These are phyloP conservation scores for Dicerorhinus sumatrensis DNA, from an alignment of 2,113 vertebrate genomes.

Conservation along the genomic window DNA sequence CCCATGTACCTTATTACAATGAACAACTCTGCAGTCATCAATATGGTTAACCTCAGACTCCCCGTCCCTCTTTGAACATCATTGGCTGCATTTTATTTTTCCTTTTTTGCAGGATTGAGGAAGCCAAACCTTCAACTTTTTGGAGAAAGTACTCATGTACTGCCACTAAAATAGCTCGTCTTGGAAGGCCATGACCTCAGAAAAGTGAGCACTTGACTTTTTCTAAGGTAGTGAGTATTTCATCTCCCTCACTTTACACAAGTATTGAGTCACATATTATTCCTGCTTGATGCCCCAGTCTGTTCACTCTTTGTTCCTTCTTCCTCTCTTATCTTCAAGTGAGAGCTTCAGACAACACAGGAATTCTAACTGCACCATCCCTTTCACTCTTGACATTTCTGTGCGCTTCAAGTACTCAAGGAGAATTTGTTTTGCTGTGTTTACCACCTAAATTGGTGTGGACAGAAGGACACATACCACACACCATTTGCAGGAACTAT, in stretches of 20 bases:
- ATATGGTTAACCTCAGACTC: neutral
- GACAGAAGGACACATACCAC: neutral
- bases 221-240: conserved; percentile 32
- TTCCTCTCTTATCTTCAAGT: neutral
- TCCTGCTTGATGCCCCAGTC: neutral
- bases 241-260: neutral
- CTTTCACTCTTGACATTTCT: conserved; percentile 49
- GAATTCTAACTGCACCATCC: neutral
- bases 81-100: neutral
- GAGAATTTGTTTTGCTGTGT: conserved; percentile 45
- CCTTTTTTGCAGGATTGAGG: neutral
- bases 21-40: neutral
- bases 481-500: neutral
- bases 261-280: neutral
- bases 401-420: neutral
- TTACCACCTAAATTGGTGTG: conserved; percentile 23
- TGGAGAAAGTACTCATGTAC: conserved; percentile 1
- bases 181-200: neutral
- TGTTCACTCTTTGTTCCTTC: neutral
- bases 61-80: neutral
- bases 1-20: neutral
- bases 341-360: neutral
- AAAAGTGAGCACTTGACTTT: neutral
- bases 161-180: conserved; percentile 6
- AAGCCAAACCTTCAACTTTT: neutral